These are phyloP conservation scores for Macaca nemestrina DNA, from an alignment of 2,113 vertebrate genomes.

Conservation along the genomic window DNA sequence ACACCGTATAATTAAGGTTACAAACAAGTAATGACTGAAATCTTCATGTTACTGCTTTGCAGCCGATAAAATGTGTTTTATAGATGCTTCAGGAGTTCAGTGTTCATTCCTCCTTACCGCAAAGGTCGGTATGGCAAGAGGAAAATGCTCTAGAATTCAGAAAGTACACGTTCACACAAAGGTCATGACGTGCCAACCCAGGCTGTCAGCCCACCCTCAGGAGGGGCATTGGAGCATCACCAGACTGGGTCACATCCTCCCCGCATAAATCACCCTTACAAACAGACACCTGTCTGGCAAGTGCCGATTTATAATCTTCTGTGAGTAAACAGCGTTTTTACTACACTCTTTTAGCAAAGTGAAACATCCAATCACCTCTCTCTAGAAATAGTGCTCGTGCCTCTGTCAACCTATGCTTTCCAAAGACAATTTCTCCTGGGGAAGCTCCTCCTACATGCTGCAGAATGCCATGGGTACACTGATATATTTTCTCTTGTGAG, in stretches of 20 bases:
- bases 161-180: not conserved
- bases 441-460: not conserved
- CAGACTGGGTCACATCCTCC: not conserved
- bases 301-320: rapidly evolving
- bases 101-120: not conserved
- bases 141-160: not conserved
- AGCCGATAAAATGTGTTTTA: not conserved
- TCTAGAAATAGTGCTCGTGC: not conserved
- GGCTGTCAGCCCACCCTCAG: not conserved
- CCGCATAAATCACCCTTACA: not conserved
- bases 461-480: not conserved
- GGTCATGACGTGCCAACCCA: not conserved
- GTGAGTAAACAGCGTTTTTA: not conserved
- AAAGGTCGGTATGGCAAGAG: not conserved
- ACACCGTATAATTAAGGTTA: not conserved
- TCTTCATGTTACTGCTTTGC: not conserved
- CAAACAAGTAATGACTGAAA: rapidly evolving
- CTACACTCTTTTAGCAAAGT: not conserved
- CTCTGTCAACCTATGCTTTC: not conserved
- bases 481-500: not conserved
- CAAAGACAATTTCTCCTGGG: not conserved
- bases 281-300: not conserved
- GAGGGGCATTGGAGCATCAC: not conserved
- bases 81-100: not conserved
- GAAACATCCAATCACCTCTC: not conserved